phyloP scores from a whole-genome alignment of 2,888 invertebrate genomes.

The Erebia epiphron region DNA sequence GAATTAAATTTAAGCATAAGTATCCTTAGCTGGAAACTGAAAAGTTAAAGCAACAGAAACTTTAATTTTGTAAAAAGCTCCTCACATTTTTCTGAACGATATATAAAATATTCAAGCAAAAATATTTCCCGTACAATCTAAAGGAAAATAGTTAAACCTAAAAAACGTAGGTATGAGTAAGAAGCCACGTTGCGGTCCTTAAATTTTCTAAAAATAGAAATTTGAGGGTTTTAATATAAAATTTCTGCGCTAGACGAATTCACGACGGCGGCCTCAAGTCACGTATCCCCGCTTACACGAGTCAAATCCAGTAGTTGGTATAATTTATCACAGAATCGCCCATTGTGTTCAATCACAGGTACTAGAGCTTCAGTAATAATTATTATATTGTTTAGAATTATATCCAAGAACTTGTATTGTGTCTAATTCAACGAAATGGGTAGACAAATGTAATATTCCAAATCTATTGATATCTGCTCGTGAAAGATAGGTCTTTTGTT shows the following conservation, averaged over 20 bases:
- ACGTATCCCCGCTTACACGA: constrained; percentile 31
- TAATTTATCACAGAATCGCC: constrained; percentile 45
- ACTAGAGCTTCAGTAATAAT: constrained; percentile 5
- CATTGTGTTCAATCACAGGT: constrained; percentile 56
- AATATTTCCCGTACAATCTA: background rate
- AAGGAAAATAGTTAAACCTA: background rate
- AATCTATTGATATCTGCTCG: too few relatives aligned
- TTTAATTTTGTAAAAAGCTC: too few relatives aligned
- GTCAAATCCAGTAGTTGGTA: constrained; percentile 34
- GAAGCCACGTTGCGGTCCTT: background rate
- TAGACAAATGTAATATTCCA: too few relatives aligned
- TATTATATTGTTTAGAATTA: too few relatives aligned
- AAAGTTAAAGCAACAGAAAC: too few relatives aligned
- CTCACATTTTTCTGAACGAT: too few relatives aligned
- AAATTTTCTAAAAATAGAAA: constrained; percentile 6
- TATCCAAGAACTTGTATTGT: too few relatives aligned
- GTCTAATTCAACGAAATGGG: too few relatives aligned
- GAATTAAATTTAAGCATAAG: too few relatives aligned
- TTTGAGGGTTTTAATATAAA: constrained; percentile 13
- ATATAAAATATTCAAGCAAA: background rate
- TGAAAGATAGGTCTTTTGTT: too few relatives aligned
- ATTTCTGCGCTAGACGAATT: constrained; percentile 23
- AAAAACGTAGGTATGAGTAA: background rate
- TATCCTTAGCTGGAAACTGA: too few relatives aligned
- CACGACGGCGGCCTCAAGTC: constrained; percentile 31